Percentiles rank a stretch among this genome's conserved stretches.
Conservation (phyloP, 2,888 invertebrate genomes). For the Andrena minutula region DNA sequence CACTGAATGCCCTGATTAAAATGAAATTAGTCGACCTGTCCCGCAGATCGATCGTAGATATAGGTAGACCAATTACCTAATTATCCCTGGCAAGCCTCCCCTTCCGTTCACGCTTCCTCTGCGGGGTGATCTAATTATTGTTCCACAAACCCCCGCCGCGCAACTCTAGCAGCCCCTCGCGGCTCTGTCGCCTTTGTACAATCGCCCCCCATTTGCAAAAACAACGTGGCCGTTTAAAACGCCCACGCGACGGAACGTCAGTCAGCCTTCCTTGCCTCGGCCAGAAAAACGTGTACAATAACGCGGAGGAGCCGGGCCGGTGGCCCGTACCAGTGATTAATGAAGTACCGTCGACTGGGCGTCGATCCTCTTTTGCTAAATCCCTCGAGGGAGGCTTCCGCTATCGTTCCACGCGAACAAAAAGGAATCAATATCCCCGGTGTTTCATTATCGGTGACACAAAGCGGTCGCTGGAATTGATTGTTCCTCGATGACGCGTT, state of each 20-base stretch:
- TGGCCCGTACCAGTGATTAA: conserved; percentile 60
- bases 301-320: background rate
- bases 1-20: conserved; percentile 72
- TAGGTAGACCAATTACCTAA: conserved; percentile 76
- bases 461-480: conserved; percentile 42
- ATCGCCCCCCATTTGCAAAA: conserved; percentile 55
- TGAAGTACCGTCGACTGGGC: conserved; percentile 60
- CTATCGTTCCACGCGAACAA: conserved; percentile 15
- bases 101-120: conserved; percentile 66
- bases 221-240: conserved; percentile 34
- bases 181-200: conserved; percentile 64
- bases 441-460: conserved; percentile 47
- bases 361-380: conserved; percentile 59
- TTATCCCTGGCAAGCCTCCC: conserved; percentile 67
- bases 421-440: conserved; percentile 43
- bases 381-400: conserved; percentile 43
- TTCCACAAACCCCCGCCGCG: conserved; percentile 67
- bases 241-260: conserved; percentile 1
- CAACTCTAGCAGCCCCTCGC: conserved; percentile 55
- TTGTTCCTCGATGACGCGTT: conserved; percentile 36
- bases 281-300: conserved; percentile 5
- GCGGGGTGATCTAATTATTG: conserved; percentile 79
- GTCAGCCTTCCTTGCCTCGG: background rate
- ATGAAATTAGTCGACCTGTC: conserved; percentile 77
- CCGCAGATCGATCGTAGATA: conserved; percentile 67